phyloP scores from a whole-genome alignment of 2,797 vertebrate genomes.

The Trachurus trachurus region DNA sequence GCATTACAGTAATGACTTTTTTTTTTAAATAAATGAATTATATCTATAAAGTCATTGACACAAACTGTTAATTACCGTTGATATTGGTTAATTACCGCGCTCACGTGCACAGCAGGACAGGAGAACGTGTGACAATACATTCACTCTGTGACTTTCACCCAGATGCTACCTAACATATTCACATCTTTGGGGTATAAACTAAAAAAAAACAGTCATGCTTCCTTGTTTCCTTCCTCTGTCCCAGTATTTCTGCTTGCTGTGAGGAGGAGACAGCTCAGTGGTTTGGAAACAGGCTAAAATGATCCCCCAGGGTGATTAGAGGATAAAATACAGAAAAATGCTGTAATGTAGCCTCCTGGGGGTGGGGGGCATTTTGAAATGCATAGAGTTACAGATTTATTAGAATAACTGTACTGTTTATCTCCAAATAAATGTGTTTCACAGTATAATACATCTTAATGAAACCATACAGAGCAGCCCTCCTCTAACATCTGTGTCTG shows the following conservation, averaged over 20 bases:
- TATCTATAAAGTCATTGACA: neutral
- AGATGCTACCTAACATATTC: constrained; percentile 16
- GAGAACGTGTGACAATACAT: constrained; percentile 10
- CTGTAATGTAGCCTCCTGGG: constrained; percentile 21
- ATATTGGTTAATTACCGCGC: neutral
- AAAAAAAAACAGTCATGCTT: constrained; percentile 18
- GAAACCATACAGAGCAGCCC: neutral
- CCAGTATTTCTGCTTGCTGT: constrained; percentile 33
- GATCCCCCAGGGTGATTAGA: constrained; percentile 52
- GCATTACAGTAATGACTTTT: constrained; percentile 3
- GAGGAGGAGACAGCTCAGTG: constrained; percentile 46
- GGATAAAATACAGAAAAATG: constrained; percentile 48
- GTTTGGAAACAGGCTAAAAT: constrained; percentile 56
- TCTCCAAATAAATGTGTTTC: constrained; percentile 23
- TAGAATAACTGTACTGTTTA: constrained; percentile 27
- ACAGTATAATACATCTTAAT: constrained; percentile 18
- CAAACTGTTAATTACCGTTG: neutral
- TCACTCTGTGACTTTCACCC: neutral
- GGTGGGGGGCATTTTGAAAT: constrained; percentile 36
- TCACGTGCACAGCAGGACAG: neutral
- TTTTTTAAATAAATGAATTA: neutral
- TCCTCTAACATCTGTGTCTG: constrained; percentile 3
- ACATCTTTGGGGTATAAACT: constrained; percentile 26
- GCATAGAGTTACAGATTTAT: constrained; percentile 30
- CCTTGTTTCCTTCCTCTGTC: constrained; percentile 26